These are phyloP conservation scores for Chrysochloris asiatica DNA, from an alignment of 2,113 vertebrate genomes.

Conservation along the genomic window DNA sequence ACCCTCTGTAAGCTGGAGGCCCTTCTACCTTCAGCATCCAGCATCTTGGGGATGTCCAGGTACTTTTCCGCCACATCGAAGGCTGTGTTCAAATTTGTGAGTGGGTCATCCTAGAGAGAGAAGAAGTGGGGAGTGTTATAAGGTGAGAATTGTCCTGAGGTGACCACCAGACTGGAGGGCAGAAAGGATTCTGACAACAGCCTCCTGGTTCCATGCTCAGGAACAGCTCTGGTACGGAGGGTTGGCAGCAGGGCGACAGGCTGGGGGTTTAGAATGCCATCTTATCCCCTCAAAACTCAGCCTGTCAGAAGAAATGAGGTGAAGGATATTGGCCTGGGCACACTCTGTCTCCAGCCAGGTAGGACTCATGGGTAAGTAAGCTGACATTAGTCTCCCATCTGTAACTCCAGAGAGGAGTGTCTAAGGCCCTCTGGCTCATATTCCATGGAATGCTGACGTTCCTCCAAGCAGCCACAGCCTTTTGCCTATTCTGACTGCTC, in stretches of 20 bases:
- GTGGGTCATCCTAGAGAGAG: constrained; percentile 89
- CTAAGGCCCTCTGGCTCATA: not conserved
- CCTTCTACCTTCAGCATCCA: constrained; percentile 94
- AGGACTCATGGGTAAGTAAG: no score
- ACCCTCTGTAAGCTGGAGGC: no score
- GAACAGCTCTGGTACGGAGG: not conserved
- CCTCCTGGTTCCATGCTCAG: not conserved
- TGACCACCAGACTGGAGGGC: not conserved
- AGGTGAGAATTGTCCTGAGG: not conserved
- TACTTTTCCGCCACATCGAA: constrained; percentile 95
- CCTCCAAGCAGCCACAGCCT: no score
- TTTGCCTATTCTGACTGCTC: not conserved
- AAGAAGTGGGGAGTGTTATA: not conserved
- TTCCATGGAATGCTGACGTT: not conserved
- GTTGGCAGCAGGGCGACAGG: not conserved
- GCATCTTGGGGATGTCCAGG: constrained; percentile 96
- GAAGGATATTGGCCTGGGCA: not conserved
- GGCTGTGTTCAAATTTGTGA: constrained; percentile 94
- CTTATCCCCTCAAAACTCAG: not conserved
- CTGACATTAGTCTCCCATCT: not conserved
- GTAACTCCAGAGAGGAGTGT: not conserved
- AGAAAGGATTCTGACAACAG: not conserved
- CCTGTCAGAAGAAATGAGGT: not conserved
- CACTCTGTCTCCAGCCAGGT: not conserved
- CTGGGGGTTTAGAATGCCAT: not conserved